phyloP scores from a whole-genome alignment of 2,113 vertebrate genomes.

The Coryphaenoides rupestris region DNA sequence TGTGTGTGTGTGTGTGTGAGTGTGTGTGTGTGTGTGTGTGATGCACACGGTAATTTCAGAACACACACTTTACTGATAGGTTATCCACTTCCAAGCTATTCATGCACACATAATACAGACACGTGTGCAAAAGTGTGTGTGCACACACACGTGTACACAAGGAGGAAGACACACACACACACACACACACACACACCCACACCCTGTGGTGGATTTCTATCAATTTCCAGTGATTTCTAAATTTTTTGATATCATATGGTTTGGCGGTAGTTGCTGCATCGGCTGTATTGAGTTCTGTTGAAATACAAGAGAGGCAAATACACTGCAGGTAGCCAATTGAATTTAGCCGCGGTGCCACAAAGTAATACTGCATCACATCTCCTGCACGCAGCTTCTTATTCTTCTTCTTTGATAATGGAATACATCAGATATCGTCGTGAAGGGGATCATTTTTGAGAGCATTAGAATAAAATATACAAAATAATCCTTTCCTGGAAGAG shows the following conservation, averaged over 20 bases:
- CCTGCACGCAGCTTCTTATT: slow-evolving; percentile 45
- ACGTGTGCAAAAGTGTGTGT: no score
- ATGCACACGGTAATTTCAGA: slow-evolving; percentile 34
- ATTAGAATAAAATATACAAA: slow-evolving; percentile 58
- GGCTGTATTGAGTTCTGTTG: no score
- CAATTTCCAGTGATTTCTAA: neutral
- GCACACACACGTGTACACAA: neutral
- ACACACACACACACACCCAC: slow-evolving; percentile 40
- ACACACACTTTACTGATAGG: slow-evolving; percentile 43
- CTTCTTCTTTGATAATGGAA: slow-evolving; percentile 58
- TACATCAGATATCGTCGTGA: slow-evolving; percentile 53
- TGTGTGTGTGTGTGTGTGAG: no score
- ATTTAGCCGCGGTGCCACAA: slow-evolving; percentile 35
- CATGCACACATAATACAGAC: slow-evolving; percentile 5
- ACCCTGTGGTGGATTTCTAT: slow-evolving; percentile 35
- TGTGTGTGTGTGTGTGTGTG: no score
- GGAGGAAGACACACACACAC: slow-evolving; percentile 3
- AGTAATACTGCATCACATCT: slow-evolving; percentile 28
- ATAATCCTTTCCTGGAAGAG: slow-evolving; percentile 61
- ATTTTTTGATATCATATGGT: no score
- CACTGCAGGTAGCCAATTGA: slow-evolving; percentile 28
- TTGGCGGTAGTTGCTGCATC: no score
- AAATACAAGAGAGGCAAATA: slow-evolving; percentile 15
- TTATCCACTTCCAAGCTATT: slow-evolving; percentile 40
- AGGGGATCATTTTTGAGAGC: slow-evolving; percentile 43